These are phyloP conservation scores for Stenotaenia linearis DNA, from an alignment of 2,888 invertebrate species.

Conservation along the genomic window DNA sequence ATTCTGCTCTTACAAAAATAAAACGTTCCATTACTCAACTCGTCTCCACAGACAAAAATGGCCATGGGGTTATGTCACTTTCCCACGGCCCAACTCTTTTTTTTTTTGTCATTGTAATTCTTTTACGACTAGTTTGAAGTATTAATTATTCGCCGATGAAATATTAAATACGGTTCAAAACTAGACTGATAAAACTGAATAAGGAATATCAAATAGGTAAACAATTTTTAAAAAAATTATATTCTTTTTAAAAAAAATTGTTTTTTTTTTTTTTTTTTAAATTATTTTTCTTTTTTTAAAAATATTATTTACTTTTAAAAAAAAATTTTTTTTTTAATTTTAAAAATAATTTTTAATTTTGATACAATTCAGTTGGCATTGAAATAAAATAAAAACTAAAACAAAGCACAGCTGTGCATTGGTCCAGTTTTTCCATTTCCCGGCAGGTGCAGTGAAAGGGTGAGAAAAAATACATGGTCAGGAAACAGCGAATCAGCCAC, in stretches of 20 bases:
- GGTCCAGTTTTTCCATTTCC: not conserved
- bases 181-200: not conserved
- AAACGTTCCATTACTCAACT: not conserved
- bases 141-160: not conserved
- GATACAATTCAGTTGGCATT: not conserved
- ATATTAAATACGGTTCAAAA: not conserved
- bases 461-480: conserved; percentile 1
- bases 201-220: too few species aligned
- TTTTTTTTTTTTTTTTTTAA: not conserved
- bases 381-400: not conserved
- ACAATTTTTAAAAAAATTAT: too few species aligned
- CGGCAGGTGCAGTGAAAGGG: conserved; percentile 4
- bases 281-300: not conserved
- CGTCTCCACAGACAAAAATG: conserved; percentile 17
- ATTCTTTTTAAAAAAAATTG: too few species aligned
- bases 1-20: not conserved
- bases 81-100: not conserved
- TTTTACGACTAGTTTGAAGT: not conserved
- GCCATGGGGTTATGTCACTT: conserved; percentile 23
- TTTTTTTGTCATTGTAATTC: not conserved
- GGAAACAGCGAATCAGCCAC: conserved; percentile 11
- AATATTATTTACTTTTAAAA: too few species aligned
- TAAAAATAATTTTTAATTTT: not conserved
- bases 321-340: not conserved
- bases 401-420: conserved; percentile 17